These are phyloP conservation scores for Poeciliopsis paucimaculata DNA, from an alignment of 2,797 vertebrate species.

Conservation along the genomic window DNA sequence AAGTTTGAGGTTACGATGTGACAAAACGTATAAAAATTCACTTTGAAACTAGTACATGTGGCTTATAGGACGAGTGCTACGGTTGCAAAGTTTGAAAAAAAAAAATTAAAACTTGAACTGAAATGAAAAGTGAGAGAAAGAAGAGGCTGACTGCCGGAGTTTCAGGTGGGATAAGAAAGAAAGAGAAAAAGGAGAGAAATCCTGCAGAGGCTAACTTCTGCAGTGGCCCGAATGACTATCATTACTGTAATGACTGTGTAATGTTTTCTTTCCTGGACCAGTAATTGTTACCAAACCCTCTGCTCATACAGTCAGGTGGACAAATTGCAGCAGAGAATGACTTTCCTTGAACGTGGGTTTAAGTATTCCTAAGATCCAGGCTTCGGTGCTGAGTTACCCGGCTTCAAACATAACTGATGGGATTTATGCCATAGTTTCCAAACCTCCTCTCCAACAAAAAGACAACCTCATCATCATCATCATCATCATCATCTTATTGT, in stretches of 20 bases:
- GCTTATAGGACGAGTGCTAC: conserved; percentile 28
- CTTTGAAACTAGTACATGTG: conserved; percentile 13
- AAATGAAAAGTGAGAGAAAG: conserved; percentile 9
- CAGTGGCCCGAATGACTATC: conserved; percentile 79
- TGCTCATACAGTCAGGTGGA: conserved; percentile 79
- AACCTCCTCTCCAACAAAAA: neutral
- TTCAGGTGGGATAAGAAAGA: conserved; percentile 20
- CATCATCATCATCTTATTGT: neutral
- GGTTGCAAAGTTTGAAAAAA: neutral
- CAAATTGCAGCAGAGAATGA: conserved; percentile 71
- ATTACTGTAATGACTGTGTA: conserved; percentile 83
- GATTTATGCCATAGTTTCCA: conserved; percentile 11
- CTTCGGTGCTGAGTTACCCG: conserved; percentile 35
- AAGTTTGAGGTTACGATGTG: neutral
- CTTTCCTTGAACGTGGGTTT: conserved; percentile 66
- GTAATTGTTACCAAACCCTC: conserved; percentile 81
- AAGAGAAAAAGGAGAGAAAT: conserved; percentile 44
- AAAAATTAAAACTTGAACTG: neutral
- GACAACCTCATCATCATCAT: neutral
- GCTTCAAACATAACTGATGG: conserved; percentile 3
- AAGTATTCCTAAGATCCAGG: conserved; percentile 57
- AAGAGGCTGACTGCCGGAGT: conserved; percentile 19
- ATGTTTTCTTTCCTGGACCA: conserved; percentile 81
- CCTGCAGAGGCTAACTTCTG: conserved; percentile 65
- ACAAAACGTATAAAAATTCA: neutral